Base-by-base conservation (phyloP, 2,113 vertebrate species). In the Toxotes chatareus region DNA sequence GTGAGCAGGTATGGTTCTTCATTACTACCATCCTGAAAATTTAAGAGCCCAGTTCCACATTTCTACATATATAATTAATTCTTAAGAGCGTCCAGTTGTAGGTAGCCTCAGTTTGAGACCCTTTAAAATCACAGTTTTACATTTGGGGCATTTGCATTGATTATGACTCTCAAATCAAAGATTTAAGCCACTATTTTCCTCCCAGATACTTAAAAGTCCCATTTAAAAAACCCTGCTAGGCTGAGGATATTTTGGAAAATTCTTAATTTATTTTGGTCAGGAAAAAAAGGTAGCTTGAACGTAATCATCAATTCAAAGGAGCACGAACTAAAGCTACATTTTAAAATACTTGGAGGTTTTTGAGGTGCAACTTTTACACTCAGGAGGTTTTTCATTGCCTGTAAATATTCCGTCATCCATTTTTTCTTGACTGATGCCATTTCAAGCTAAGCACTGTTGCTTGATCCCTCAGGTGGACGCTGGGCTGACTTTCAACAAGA, bases 401-500 rank as follows among this genome's bases (percentile, higher is more conserved):
- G 23, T 65, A 66, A 64, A 59, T 44, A 46, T 32, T 27, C 7
- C 59, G 10, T 49, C 2, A 21, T 47, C 23, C 46, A 4, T 4
- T 59, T 46, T 34, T 68, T 51, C 32, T n/a, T 65, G 36, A 51
- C 53, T 53, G 46, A 40, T 62, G 17, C 16, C 13, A 38, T 19
- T n/a, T 56, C 66, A 53, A 71, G 46, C 11, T 49, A n/a, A 73
- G 0, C 56, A 2, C 8, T 31, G 21, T 77, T 23, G 51, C 13
- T 66, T 47, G 12, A 2, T 75, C 17, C 40, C 21, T 27, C 47
- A 94, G 97, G 98, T 99, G 85, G 98, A 99, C 85, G 98, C 98
- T 80, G 98, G 98, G 88, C 96, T 99, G 93, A 97, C 97, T 0
- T 99, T 99, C 92, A 97, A 97, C 94, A 99, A 99, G 90, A 99